phyloP scores from a whole-genome alignment of 2,113 vertebrate genomes.

The Psammodynastes pulverulentus region DNA sequence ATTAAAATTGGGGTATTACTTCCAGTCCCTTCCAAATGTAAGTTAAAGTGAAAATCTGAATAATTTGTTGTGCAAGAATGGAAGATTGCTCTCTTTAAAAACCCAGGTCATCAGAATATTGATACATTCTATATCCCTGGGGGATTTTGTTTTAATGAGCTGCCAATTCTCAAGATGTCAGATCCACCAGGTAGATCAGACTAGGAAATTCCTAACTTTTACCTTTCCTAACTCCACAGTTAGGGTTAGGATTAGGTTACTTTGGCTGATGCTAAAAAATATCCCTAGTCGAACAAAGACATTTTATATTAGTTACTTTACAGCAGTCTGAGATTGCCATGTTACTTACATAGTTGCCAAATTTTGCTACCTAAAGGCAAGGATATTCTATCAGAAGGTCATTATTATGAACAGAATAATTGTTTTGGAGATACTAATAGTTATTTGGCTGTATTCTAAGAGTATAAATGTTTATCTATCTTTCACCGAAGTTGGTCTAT shows the following conservation, averaged over 20 bases:
- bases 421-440: neutral
- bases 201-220: neutral
- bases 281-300: neutral
- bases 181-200: neutral
- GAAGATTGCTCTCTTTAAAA: neutral
- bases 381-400: neutral
- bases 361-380: neutral
- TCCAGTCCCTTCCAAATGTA: slow-evolving; percentile 64
- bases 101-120: neutral
- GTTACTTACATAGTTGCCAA: neutral
- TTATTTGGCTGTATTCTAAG: neutral
- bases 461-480: neutral
- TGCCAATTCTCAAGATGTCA: neutral
- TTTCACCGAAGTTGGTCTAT: neutral
- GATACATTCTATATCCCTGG: neutral
- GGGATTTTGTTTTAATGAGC: neutral
- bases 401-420: neutral
- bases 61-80: neutral
- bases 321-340: neutral
- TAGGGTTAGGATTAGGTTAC: no score
- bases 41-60: slow-evolving; percentile 40
- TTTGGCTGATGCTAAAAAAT: neutral
- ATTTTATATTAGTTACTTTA: neutral
- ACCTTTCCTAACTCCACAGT: neutral
- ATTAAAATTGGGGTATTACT: slow-evolving; percentile 51